These are phyloP conservation scores for Saccopteryx bilineata DNA, from an alignment of 2,113 vertebrate species.

Conservation along the genomic window DNA sequence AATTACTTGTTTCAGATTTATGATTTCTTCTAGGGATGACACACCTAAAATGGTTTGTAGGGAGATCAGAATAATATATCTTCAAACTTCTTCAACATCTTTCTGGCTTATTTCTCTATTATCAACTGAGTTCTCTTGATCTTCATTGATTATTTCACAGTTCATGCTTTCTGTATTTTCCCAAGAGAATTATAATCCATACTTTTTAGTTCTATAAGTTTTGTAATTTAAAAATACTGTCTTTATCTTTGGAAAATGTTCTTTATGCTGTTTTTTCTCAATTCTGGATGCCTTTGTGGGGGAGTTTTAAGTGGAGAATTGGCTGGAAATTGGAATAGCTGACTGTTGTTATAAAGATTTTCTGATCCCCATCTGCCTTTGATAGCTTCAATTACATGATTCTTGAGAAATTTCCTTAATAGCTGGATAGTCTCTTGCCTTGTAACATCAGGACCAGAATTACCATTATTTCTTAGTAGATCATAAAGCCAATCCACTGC, in stretches of 20 bases:
- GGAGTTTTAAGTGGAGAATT: conserved; percentile 95
- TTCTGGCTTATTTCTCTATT: conserved; percentile 91
- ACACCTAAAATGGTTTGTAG: conserved; percentile 93
- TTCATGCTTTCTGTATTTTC: conserved; percentile 89
- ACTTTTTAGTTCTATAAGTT: conserved; percentile 89
- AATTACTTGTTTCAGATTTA: conserved; percentile 90
- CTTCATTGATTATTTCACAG: conserved; percentile 60
- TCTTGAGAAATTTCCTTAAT: conserved; percentile 97
- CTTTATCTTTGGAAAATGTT: conserved; percentile 89
- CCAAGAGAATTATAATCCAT: conserved; percentile 83
- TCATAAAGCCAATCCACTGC: conserved; percentile 95
- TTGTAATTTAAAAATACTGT: conserved; percentile 90
- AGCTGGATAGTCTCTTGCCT: conserved; percentile 96
- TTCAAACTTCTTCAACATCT: conserved; percentile 94
- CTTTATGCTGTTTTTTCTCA: conserved; percentile 87
- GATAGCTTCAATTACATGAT: conserved; percentile 97
- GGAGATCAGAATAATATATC: conserved; percentile 90
- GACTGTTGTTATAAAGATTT: conserved; percentile 92
- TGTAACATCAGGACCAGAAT: conserved; percentile 96
- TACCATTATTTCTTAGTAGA: conserved; percentile 90
- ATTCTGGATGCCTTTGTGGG: conserved; percentile 86
- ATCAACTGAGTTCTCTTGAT: conserved; percentile 76
- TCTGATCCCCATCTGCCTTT: conserved; percentile 96
- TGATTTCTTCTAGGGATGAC: conserved; percentile 91
- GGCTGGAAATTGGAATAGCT: conserved; percentile 95